Evolutionary conservation across 2,797 vertebrate genomes (phyloP).

Genomic region (Alosa sapidissima): DNA sequence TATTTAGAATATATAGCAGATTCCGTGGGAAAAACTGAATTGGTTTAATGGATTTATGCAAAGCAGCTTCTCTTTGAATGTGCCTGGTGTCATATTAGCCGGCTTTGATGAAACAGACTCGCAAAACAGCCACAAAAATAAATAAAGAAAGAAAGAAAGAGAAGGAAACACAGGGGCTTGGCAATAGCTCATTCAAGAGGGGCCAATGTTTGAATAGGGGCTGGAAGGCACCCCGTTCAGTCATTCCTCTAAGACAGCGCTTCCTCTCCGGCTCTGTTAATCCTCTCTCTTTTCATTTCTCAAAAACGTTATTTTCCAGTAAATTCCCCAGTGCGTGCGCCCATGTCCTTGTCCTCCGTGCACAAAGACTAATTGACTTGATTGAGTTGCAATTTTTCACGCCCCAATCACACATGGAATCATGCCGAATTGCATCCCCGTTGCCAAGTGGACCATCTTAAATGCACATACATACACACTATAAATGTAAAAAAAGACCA

Average conservation of each 20-base stretch:
- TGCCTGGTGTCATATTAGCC: slow-evolving; percentile 43
- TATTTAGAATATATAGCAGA: slow-evolving; percentile 41
- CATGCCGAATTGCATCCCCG: neutral
- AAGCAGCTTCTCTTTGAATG: slow-evolving; percentile 42
- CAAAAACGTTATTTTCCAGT: slow-evolving; percentile 49
- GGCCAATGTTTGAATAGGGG: slow-evolving; percentile 37
- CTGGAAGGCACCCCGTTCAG: slow-evolving; percentile 29
- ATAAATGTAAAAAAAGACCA: neutral
- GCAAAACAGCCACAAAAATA: slow-evolving; percentile 22
- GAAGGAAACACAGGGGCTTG: slow-evolving; percentile 38
- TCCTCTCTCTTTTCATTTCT: slow-evolving; percentile 36
- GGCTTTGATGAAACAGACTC: slow-evolving; percentile 35
- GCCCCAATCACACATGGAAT: slow-evolving; percentile 19
- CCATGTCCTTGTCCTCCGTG: slow-evolving; percentile 37
- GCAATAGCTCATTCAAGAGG: slow-evolving; percentile 30
- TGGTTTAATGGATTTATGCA: slow-evolving; percentile 45
- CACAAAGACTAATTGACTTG: slow-evolving; percentile 51
- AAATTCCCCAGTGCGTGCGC: slow-evolving; percentile 38
- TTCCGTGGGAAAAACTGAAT: slow-evolving; percentile 29
- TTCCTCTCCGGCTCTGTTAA: slow-evolving; percentile 50
- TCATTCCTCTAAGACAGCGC: slow-evolving; percentile 38
- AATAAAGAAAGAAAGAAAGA: neutral
- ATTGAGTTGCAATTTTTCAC: slow-evolving; percentile 47
- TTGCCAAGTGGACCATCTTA: neutral
- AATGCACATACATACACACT: neutral